A percentile compares a stretch with the other conserved stretches of the same genome.
Evolutionary conservation across 2,113 vertebrate species (phyloP).

Genomic region (Ictalurus punctatus): DNA sequence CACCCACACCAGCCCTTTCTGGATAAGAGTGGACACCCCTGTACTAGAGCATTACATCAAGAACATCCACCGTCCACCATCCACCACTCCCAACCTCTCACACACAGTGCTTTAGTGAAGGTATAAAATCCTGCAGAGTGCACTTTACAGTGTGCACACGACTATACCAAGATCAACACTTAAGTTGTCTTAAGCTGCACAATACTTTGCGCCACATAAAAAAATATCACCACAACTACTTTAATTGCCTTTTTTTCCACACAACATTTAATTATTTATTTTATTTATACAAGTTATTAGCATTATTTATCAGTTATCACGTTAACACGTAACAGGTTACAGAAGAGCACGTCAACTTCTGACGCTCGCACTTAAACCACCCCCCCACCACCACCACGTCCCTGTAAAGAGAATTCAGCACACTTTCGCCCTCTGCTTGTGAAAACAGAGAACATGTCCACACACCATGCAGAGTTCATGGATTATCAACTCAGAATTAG

Average conservation of each 20-base stretch:
- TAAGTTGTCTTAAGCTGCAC: too few species aligned
- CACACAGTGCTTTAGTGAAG: background rate
- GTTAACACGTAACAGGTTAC: background rate
- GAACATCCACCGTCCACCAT: background rate
- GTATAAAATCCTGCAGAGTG: background rate
- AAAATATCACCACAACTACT: background rate
- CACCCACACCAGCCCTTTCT: too few species aligned
- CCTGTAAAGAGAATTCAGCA: background rate
- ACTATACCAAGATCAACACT: background rate
- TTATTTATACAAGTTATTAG: background rate
- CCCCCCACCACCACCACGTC: too few species aligned
- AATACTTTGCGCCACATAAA: background rate
- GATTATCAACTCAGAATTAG: background rate
- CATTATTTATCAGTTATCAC: background rate
- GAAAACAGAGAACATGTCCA: background rate
- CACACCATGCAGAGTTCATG: background rate
- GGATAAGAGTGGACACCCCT: too few species aligned
- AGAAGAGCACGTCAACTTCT: background rate
- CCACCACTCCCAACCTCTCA: background rate
- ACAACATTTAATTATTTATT: background rate
- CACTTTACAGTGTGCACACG: background rate
- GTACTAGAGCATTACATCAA: background rate
- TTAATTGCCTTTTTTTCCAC: background rate
- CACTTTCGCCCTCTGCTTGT: constrained; percentile 3
- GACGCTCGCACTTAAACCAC: background rate